Evolutionary conservation across 2,113 vertebrate genomes (phyloP).

Genomic region (Oenanthe melanoleuca): DNA sequence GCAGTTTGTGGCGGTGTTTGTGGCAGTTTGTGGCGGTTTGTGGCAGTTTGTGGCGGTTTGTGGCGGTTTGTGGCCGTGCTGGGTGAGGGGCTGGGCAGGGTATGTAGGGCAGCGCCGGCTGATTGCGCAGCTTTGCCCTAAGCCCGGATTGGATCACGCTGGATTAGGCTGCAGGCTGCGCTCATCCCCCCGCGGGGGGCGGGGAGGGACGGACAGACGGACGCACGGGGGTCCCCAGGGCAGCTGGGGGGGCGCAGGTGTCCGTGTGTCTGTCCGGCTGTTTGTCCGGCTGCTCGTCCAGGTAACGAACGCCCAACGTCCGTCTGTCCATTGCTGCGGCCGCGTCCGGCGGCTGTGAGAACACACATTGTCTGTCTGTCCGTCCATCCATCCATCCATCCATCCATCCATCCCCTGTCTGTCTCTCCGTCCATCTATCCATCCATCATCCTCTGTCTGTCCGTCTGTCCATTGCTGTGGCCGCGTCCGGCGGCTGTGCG

Average conservation of each 20-base stretch:
- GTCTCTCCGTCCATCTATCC: no score
- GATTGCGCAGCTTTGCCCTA: slow-evolving; percentile 19
- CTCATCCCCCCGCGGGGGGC: background rate
- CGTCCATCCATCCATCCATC: background rate
- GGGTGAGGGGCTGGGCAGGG: background rate
- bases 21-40: no score
- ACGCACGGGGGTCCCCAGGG: background rate
- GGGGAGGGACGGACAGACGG: background rate
- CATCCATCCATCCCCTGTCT: no score
- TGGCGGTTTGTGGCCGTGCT: no score
- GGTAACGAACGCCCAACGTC: rapidly evolving
- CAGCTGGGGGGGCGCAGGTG: background rate
- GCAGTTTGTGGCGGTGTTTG: no score
- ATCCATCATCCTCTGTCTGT: no score
- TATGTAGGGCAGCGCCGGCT: slow-evolving; percentile 45
- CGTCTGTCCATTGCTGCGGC: no score
- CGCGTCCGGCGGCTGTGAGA: rapidly evolving
- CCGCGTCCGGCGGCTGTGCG: no score
- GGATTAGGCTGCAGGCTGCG: slow-evolving; percentile 44
- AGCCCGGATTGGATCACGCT: slow-evolving; percentile 44
- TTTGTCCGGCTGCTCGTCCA: rapidly evolving
- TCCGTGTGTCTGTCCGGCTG: background rate
- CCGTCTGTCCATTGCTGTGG: no score
- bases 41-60: no score
- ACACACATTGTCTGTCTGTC: background rate